These are phyloP conservation scores for Antrozous pallidus DNA, from an alignment of 2,797 vertebrate species.

Conservation along the genomic window DNA sequence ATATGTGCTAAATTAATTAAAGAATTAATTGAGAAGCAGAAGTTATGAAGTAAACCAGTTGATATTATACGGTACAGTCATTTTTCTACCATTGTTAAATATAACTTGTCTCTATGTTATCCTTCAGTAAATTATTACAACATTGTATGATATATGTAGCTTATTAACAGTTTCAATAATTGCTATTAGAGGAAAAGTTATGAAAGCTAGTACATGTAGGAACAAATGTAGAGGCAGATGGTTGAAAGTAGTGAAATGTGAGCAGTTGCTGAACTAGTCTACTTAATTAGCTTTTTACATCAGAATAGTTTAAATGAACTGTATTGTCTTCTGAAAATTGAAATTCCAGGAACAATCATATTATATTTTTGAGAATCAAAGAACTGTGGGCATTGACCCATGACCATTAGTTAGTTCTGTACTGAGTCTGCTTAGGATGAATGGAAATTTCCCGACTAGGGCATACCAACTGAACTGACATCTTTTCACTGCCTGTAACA, in stretches of 20 bases:
- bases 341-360: background rate
- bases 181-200: slow-evolving; percentile 89
- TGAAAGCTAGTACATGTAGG: slow-evolving; percentile 86
- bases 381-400: background rate
- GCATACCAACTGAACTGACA: background rate
- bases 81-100: slow-evolving; percentile 93
- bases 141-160: slow-evolving; percentile 92
- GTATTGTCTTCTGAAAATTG: slow-evolving; percentile 42
- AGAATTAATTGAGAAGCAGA: slow-evolving; percentile 93
- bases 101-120: slow-evolving; percentile 95
- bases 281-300: slow-evolving; percentile 82
- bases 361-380: slow-evolving; percentile 32
- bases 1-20: slow-evolving; percentile 96
- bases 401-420: slow-evolving; percentile 15
- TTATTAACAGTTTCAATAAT: slow-evolving; percentile 98
- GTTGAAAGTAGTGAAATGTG: slow-evolving; percentile 89
- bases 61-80: slow-evolving; percentile 85
- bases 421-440: background rate
- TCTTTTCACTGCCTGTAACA: background rate
- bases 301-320: slow-evolving; percentile 80
- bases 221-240: slow-evolving; percentile 93
- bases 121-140: slow-evolving; percentile 88
- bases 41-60: slow-evolving; percentile 86
- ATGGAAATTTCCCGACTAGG: background rate
- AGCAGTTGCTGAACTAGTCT: slow-evolving; percentile 83